Evolutionary conservation across 2,113 vertebrate species (phyloP).

Genomic region (Onychorhynchus coronatus): DNA sequence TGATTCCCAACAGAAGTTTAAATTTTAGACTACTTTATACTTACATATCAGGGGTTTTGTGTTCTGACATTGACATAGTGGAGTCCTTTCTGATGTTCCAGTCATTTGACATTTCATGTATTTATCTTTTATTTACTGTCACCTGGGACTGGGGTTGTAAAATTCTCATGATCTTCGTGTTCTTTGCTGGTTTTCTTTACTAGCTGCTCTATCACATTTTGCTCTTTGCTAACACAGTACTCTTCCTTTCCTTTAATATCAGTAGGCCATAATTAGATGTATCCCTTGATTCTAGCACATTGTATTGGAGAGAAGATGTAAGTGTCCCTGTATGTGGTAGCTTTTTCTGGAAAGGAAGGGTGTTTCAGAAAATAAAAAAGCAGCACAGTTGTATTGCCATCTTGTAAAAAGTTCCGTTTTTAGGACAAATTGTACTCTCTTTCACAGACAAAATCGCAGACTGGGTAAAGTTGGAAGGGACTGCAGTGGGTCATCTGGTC

Average conservation of each 20-base stretch:
- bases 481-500: not conserved
- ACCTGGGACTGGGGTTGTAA: not conserved
- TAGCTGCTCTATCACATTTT: not conserved
- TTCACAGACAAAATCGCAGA: not conserved
- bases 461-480: not conserved
- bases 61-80: not conserved
- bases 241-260: not conserved
- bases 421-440: not conserved
- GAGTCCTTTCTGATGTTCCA: not conserved
- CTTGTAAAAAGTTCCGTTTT: not conserved
- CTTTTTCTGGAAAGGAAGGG: not conserved
- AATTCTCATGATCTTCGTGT: not conserved
- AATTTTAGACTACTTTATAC: not conserved
- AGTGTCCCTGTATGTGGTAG: not conserved
- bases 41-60: fast-evolving
- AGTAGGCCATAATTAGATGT: not conserved
- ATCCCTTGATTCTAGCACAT: not conserved
- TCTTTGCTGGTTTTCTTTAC: not conserved
- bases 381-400: not conserved
- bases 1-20: not conserved
- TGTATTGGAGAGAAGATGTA: not conserved
- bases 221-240: not conserved
- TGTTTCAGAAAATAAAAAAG: not conserved
- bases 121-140: not conserved
- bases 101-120: not conserved